A percentile compares a stretch with the other conserved stretches of the same genome.
Conservation (phyloP, 2,888 invertebrate species). For the Pandemis cinnamomeana region DNA sequence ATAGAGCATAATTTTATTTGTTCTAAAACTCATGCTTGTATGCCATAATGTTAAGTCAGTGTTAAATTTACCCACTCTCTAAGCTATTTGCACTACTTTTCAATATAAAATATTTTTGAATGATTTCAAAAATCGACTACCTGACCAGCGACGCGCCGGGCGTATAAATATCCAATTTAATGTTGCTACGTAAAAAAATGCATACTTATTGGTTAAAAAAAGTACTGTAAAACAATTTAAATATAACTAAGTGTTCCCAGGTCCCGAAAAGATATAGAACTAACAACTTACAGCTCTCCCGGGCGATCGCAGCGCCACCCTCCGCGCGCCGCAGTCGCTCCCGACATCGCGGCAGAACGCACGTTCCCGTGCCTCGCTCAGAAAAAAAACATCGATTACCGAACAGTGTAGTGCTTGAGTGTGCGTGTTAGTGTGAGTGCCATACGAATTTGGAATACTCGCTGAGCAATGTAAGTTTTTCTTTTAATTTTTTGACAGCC, state of each 20-base stretch:
- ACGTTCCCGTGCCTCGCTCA: conserved; percentile 11
- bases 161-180: too few relatives aligned
- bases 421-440: conserved; percentile 37
- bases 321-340: conserved; percentile 31
- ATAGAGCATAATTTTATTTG: too few relatives aligned
- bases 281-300: conserved; percentile 16
- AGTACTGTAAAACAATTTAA: background rate
- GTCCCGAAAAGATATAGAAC: conserved; percentile 31
- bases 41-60: too few relatives aligned
- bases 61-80: too few relatives aligned
- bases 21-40: too few relatives aligned
- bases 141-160: too few relatives aligned
- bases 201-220: too few relatives aligned
- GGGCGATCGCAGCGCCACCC: conserved; percentile 36
- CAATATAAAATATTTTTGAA: too few relatives aligned
- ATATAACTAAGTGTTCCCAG: conserved; percentile 1
- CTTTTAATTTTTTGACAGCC: conserved; percentile 6
- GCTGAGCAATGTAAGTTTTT: conserved; percentile 28
- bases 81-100: too few relatives aligned
- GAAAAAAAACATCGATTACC: conserved; percentile 39
- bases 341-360: conserved; percentile 9
- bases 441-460: conserved; percentile 37
- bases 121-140: too few relatives aligned
- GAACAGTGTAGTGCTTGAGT: conserved; percentile 37
- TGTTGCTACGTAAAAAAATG: too few relatives aligned